These are phyloP conservation scores for Callyntrura sp. DNA, from an alignment of 2,888 invertebrate species.

Conservation along the genomic window DNA sequence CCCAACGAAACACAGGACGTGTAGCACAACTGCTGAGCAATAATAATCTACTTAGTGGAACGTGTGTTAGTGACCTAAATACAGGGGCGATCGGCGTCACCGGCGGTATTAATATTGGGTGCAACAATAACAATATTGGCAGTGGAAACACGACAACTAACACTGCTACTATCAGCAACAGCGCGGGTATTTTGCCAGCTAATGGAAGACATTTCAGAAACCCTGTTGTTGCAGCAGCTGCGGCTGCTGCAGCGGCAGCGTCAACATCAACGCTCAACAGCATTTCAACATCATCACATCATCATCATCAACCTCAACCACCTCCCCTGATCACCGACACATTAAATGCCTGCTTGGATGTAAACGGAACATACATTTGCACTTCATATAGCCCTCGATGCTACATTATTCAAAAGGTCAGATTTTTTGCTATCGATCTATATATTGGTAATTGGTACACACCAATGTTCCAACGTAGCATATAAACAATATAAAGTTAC, in stretches of 20 bases:
- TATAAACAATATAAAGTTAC: no score
- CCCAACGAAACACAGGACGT: slow-evolving; percentile 79
- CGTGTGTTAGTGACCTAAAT: slow-evolving; percentile 52
- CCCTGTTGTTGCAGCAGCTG: slow-evolving; percentile 61
- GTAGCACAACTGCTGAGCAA: slow-evolving; percentile 74
- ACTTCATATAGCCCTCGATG: slow-evolving; percentile 89
- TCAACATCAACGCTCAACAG: slow-evolving; percentile 28
- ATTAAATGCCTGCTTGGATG: slow-evolving; percentile 86
- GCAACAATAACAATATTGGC: background rate
- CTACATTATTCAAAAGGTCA: slow-evolving; percentile 89
- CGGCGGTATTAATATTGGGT: background rate
- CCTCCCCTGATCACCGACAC: slow-evolving; percentile 84
- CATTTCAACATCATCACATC: slow-evolving; percentile 44
- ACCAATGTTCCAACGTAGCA: no score
- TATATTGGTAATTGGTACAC: no score
- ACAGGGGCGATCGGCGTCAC: background rate
- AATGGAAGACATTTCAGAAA: slow-evolving; percentile 69
- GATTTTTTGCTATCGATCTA: slow-evolving; percentile 18
- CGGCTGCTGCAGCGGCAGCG: slow-evolving; percentile 25
- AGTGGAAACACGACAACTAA: background rate
- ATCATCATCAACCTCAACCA: slow-evolving; percentile 51
- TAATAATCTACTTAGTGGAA: slow-evolving; percentile 70
- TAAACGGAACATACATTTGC: slow-evolving; percentile 88
- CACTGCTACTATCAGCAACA: slow-evolving; percentile 48
- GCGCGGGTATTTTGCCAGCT: slow-evolving; percentile 22